Base-by-base conservation (phyloP, 2,113 vertebrate genomes). In the Hucho hucho region DNA sequence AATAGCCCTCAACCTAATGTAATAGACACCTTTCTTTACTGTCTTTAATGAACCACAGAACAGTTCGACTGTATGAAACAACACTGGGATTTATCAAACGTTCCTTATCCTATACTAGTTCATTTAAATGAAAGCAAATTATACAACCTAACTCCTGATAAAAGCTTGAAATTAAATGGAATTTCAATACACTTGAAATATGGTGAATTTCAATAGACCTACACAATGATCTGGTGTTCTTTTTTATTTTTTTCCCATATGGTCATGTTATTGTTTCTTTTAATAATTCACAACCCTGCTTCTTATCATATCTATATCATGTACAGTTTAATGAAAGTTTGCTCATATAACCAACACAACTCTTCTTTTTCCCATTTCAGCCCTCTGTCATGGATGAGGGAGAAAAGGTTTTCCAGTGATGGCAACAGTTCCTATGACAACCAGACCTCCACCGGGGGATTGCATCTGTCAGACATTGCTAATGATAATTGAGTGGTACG, bases 401-500 rank as follows among this genome's bases (percentile, higher is more conserved):
- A n/a, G 43, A 68, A 20, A 18, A 46, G 20, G 16, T 67, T 58
- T 74, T 65, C 61, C 20, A 64, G 69, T 4, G 37, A 69, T 24
- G 13, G n/a, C 24, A 67, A n/a, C 53, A 49, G 43, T 75, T 70
- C 49, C 46, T 47, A 76, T 83, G 65, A 29, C 16, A 20, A 26
- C 29, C n/a, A 67, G 70, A 61, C 71, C 24, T 49, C 74, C 69
- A 64, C 46, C 37, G 9, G 28, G 74, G 66, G 7, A 72, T 75
- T 26, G 29, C 70, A 32, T 68, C 18, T 70, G 67, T 74, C 53
- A 71, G 75, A 70, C 75, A 72, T 37, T 58, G 43, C 72, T 81
- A 83, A 79, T 75, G 65, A 83, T 75, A 79, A 84, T 74, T 78
- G 77, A 72, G 73, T 83, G 61, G 53, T 70, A 83, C 75, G 73